Evolutionary conservation across 2,113 vertebrate genomes (phyloP), one percentile per base, ranked within the genome.

Genomic region (Anser cygnoides): DNA sequence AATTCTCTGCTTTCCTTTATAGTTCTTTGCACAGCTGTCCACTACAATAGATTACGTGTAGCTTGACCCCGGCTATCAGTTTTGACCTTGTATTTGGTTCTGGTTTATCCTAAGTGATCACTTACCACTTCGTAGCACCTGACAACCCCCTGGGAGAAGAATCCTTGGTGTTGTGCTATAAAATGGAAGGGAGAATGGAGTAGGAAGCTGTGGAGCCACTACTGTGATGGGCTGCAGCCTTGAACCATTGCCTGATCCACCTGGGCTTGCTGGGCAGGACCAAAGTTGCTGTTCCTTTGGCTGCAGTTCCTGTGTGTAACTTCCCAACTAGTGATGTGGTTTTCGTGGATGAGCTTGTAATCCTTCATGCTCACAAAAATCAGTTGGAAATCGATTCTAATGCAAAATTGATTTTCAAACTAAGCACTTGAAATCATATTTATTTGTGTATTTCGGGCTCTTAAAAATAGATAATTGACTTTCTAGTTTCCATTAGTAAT

Each of bases 211-310:
- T 59, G 6, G 28, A 75, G 19, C 46, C 14, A 33, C 6, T 77
- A 21, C 37, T 50, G 21, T 17, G 37, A 6, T 23, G 33, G 29
- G 7, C 31, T 76, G 5, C 21, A 76, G 11, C 43, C 33, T 65
- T 12, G 17, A 55, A 35, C 28, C 13, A 2, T 19, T 28, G 10
- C 44, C 31, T 65, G 28, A 31, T 2, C 16, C 43, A 9, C 26
- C 11, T 66, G 13, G 84, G 8, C 11, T 78, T 0, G 0, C 13
- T 57, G 20, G 35, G 62, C 31, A 52, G 59, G 35, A 43, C 0
- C 0, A 3, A 63, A 44, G 23, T 50, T 66, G 29, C 59, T 26
- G 7, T 39, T 37, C 18, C 19, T 16, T 39, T 39, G 22, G 22
- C 26, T 16, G 13, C 19, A 54, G 35, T 54, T 72, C 5, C 13